A percentile compares a stretch with the other conserved stretches of the same genome.
These are phyloP conservation scores for Dolichomitus sp. DNA, from an alignment of 2,888 invertebrate species.

Conservation along the genomic window DNA sequence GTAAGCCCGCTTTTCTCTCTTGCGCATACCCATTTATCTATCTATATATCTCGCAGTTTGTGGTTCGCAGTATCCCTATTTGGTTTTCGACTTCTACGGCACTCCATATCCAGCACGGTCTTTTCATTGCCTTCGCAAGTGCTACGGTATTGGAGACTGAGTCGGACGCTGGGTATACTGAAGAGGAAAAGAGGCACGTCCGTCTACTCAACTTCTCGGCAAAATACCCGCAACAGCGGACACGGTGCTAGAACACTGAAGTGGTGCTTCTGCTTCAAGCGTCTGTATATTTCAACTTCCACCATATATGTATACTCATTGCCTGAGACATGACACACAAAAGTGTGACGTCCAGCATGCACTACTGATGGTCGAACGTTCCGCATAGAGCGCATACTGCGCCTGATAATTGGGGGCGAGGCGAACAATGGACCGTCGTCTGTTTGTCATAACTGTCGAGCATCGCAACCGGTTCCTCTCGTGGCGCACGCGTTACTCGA, in stretches of 20 bases:
- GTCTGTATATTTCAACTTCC: conserved; percentile 10
- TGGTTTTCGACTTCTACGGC: conserved; percentile 53
- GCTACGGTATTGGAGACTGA: conserved; percentile 47
- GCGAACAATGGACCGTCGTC: conserved; percentile 77
- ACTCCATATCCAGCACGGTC: conserved; percentile 72
- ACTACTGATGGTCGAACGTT: conserved; percentile 24
- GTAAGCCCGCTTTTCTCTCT: neutral
- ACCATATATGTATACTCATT: neutral
- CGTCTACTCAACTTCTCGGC: conserved; percentile 56
- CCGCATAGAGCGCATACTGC: conserved; percentile 35
- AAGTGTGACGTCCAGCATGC: conserved; percentile 13
- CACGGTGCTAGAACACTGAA: conserved; percentile 41
- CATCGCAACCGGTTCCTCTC: conserved; percentile 66
- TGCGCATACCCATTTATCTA: neutral
- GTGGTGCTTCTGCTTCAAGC: conserved; percentile 34
- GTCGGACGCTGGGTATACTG: conserved; percentile 16
- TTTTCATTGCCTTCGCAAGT: conserved; percentile 77
- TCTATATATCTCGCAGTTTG: neutral
- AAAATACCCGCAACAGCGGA: conserved; percentile 66
- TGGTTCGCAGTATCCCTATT: conserved; percentile 3
- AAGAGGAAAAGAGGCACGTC: conserved; percentile 19
- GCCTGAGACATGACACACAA: neutral
- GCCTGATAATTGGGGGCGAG: conserved; percentile 78
- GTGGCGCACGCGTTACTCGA: conserved; percentile 77
- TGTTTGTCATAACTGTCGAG: conserved; percentile 81